A percentile compares a stretch with the other conserved stretches of the same genome.
These are phyloP conservation scores for Morpho achilles DNA, from an alignment of 2,888 invertebrate species.

Conservation along the genomic window DNA sequence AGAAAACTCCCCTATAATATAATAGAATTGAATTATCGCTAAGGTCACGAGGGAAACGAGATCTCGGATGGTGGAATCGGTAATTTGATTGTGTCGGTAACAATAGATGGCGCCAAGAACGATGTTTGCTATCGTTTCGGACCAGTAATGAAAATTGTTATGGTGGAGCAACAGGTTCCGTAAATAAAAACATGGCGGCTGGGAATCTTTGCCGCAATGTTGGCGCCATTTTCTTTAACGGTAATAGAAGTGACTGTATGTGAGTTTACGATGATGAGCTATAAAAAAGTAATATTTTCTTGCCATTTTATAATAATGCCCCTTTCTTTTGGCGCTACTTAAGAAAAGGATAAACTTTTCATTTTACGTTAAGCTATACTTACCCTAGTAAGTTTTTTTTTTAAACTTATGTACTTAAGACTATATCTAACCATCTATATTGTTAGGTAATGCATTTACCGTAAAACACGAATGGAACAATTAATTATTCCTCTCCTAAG, in stretches of 20 bases:
- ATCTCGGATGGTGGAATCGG: conserved; percentile 51
- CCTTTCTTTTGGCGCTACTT: no score
- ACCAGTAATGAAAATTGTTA: conserved; percentile 52
- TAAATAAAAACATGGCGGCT: conserved; percentile 15
- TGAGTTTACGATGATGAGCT: no score
- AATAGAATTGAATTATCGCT: conserved; percentile 76
- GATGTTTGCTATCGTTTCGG: conserved; percentile 41
- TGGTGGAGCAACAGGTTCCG: conserved; percentile 51
- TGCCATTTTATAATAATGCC: no score
- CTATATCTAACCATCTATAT: no score
- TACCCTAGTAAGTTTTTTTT: no score
- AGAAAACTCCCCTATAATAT: conserved; percentile 64
- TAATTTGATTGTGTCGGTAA: conserved; percentile 74
- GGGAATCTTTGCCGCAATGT: not conserved
- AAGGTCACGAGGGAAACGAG: conserved; percentile 50
- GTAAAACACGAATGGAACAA: no score
- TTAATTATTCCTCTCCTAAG: no score
- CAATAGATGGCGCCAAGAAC: conserved; percentile 59
- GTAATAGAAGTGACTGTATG: not conserved
- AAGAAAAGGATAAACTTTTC: no score
- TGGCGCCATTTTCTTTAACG: conserved; percentile 32
- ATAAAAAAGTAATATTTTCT: no score
- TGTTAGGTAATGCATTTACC: no score
- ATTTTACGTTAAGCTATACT: no score
- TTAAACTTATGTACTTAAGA: no score